Evolutionary conservation across 2,888 invertebrate genomes (phyloP).

Genomic region (Tachina fera): DNA sequence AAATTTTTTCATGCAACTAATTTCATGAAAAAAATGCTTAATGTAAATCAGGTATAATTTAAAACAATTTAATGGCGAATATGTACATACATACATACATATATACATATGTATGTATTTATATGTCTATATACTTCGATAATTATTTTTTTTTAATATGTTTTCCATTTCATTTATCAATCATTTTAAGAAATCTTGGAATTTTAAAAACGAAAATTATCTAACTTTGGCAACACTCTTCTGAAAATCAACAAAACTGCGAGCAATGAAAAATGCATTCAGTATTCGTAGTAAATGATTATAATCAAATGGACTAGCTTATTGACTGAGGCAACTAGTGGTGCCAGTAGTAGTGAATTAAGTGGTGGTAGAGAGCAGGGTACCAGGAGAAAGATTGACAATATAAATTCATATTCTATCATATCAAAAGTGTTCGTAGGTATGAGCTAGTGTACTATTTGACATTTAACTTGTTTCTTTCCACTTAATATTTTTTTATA

Average conservation of each 20-base stretch:
- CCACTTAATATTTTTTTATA: constrained; percentile 4
- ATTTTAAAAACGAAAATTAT: neutral
- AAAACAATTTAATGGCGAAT: too few species aligned
- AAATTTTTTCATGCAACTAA: too few species aligned
- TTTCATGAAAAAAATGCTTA: too few species aligned
- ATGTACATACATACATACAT: too few species aligned
- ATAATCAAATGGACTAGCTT: constrained; percentile 51
- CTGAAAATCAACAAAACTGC: constrained; percentile 13
- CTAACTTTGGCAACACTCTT: constrained; percentile 45
- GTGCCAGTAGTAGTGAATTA: constrained; percentile 8
- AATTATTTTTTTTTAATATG: neutral
- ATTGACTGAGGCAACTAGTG: constrained; percentile 11
- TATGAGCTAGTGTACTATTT: constrained; percentile 49
- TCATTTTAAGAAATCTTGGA: neutral
- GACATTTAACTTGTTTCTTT: constrained; percentile 49
- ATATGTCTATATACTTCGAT: neutral
- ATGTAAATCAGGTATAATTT: too few species aligned
- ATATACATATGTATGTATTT: too few species aligned
- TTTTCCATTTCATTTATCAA: neutral
- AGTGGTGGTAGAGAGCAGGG: neutral
- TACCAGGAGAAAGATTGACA: neutral
- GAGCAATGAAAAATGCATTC: constrained; percentile 52
- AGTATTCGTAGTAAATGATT: constrained; percentile 35
- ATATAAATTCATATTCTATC: constrained; percentile 51
- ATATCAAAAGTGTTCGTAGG: constrained; percentile 43